A percentile compares a stretch with the other conserved stretches of the same genome.
phyloP scores from a whole-genome alignment of 2,888 invertebrate species.

The Macrophya alboannulata region DNA sequence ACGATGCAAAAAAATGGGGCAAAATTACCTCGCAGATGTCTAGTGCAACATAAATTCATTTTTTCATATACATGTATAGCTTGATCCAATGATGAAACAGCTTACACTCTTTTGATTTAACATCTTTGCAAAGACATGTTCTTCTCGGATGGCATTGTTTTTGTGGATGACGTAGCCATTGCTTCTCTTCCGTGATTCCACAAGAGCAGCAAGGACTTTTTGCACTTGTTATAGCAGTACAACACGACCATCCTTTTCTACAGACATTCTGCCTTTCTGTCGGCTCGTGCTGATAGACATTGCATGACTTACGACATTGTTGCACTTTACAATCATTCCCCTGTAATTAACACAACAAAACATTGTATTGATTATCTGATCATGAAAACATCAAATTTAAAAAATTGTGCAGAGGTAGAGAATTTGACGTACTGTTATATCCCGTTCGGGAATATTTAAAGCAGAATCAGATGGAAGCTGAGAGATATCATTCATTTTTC shows the following conservation, averaged over 20 bases:
- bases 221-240: conserved; percentile 3
- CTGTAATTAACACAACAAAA: conserved; percentile 28
- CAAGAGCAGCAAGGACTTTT: conserved; percentile 31
- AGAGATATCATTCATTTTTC: conserved; percentile 52
- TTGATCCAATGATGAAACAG: conserved; percentile 41
- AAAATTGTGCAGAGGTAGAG: not conserved
- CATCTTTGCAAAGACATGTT: conserved; percentile 48
- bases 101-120: conserved; percentile 49
- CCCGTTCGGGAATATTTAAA: conserved; percentile 52
- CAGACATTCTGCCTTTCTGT: conserved; percentile 27
- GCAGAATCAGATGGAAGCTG: conserved; percentile 37
- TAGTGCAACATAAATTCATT: conserved; percentile 44
- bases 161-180: conserved; percentile 25
- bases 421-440: conserved; percentile 28
- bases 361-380: conserved; percentile 2
- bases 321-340: conserved; percentile 29
- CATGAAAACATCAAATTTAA: not conserved
- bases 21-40: conserved; percentile 47
- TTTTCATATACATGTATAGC: conserved; percentile 40
- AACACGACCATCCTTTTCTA: conserved; percentile 34
- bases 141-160: conserved; percentile 37
- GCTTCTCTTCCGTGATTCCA: conserved; percentile 29
- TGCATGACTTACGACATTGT: conserved; percentile 30
- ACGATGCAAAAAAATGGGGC: not conserved
- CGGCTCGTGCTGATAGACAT: conserved; percentile 26